Evolutionary conservation across 2,888 invertebrate species (phyloP).

Genomic region (Lacanobia wlatinum): DNA sequence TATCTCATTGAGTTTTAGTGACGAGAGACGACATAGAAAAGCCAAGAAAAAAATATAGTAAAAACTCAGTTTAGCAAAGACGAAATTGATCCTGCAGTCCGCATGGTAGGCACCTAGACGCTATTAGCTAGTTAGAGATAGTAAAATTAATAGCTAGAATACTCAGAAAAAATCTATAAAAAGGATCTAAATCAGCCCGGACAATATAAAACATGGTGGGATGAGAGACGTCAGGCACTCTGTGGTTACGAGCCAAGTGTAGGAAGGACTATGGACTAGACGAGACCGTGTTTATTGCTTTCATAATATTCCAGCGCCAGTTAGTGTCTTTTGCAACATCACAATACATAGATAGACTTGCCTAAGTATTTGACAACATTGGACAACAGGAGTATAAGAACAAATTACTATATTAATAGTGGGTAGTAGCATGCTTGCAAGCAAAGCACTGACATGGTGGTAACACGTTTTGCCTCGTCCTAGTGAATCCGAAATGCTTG

Average conservation of each 20-base stretch:
- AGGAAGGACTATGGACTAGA: neutral
- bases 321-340: neutral
- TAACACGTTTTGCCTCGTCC: conserved; percentile 13
- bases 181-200: conserved; percentile 8
- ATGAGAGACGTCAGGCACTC: conserved; percentile 12
- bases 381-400: neutral
- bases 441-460: neutral
- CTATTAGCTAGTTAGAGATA: neutral
- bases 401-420: neutral
- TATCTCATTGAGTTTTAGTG: conserved; percentile 4
- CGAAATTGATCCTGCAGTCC: neutral
- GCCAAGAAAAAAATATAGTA: neutral
- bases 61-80: neutral
- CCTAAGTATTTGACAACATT: neutral
- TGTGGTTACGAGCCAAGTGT: conserved; percentile 19
- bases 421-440: neutral
- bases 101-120: neutral
- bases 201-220: conserved; percentile 1
- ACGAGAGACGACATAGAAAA: neutral
- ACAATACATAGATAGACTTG: neutral
- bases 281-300: conserved; percentile 4
- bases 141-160: conserved; percentile 15
- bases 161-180: conserved; percentile 22
- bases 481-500: conserved; percentile 28
- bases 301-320: neutral